Evolutionary conservation across 2,797 vertebrate species (phyloP).

Genomic region (Salmo trutta): DNA sequence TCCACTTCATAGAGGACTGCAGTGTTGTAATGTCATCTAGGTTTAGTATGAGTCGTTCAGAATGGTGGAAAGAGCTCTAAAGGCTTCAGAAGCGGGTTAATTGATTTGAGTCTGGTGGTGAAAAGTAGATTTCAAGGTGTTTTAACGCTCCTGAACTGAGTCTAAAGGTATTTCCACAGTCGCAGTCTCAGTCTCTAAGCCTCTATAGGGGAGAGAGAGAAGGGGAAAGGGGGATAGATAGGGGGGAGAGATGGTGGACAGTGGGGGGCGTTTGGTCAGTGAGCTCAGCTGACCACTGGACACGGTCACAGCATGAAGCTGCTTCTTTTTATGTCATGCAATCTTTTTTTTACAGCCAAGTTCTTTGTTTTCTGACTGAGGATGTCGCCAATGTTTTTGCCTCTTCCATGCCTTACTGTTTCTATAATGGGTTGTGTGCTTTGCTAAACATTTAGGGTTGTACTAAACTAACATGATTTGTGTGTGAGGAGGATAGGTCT

Average conservation of each 20-base stretch:
- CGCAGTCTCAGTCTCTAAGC: slow-evolving; percentile 9
- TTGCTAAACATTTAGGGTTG: too few relatives aligned
- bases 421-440: too few relatives aligned
- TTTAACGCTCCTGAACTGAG: slow-evolving; percentile 31
- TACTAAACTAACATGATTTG: too few relatives aligned
- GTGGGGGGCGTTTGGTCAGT: background rate
- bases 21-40: background rate
- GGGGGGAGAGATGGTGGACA: background rate
- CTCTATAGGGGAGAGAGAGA: background rate
- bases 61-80: background rate
- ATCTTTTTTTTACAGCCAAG: background rate
- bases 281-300: background rate
- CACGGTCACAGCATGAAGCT: background rate
- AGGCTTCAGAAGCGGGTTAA: slow-evolving; percentile 35
- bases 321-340: background rate
- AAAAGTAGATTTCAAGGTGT: slow-evolving; percentile 46
- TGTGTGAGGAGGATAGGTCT: too few relatives aligned
- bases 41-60: slow-evolving; percentile 13
- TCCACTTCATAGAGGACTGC: too few relatives aligned
- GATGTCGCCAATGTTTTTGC: background rate
- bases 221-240: background rate
- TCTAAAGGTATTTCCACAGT: slow-evolving; percentile 42
- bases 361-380: background rate
- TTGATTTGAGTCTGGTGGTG: slow-evolving; percentile 30
- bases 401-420: too few relatives aligned